Percentiles rank a stretch among this genome's conserved stretches.
phyloP scores from a whole-genome alignment of 2,113 vertebrate species.

The Plecotus auritus region DNA sequence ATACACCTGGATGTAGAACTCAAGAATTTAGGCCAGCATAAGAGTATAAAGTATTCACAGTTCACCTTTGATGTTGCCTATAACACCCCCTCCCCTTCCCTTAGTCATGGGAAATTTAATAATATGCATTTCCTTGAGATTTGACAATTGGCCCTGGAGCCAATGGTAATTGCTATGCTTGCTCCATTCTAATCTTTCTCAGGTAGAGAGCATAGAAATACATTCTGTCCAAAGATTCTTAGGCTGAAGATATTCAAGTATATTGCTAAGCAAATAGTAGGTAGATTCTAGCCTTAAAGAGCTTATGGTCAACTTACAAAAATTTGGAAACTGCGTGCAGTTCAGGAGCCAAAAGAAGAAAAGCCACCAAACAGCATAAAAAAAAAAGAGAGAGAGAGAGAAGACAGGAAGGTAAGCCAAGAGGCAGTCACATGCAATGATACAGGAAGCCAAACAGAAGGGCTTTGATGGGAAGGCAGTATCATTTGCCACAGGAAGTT shows the following conservation, averaged over 20 bases:
- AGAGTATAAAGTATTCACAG: background rate
- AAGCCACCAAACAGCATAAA: background rate
- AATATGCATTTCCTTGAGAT: background rate
- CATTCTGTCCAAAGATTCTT: background rate
- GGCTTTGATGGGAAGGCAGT: background rate
- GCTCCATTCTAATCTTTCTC: background rate
- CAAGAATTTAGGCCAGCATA: background rate
- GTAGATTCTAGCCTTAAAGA: background rate
- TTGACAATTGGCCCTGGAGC: background rate
- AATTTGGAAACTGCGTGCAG: background rate
- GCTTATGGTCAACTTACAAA: slow-evolving; percentile 22
- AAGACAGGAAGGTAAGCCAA: background rate
- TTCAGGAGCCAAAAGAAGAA: background rate
- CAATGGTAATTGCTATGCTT: background rate
- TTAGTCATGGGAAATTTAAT: background rate
- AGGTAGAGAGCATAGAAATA: slow-evolving; percentile 13
- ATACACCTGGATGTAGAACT: background rate
- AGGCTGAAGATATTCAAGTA: background rate
- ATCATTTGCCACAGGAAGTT: background rate
- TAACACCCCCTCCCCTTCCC: background rate
- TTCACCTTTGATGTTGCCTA: background rate
- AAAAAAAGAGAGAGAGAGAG: background rate
- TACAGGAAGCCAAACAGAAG: background rate
- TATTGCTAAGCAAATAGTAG: background rate
- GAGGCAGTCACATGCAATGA: background rate